Evolutionary conservation across 2,888 invertebrate genomes (phyloP).

Genomic region (Drosophila subquinaria): DNA sequence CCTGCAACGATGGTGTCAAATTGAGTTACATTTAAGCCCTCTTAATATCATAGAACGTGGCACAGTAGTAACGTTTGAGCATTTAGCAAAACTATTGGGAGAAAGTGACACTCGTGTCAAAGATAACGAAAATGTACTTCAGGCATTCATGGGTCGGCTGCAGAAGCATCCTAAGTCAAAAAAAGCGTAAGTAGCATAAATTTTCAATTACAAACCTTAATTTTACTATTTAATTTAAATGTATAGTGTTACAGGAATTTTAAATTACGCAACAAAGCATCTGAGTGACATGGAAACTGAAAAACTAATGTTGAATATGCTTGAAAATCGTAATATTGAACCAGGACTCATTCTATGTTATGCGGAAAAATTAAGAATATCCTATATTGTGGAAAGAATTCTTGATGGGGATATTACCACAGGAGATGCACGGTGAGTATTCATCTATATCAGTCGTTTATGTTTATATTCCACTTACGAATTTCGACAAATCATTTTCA

Average conservation of each 20-base stretch:
- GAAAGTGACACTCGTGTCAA: conserved; percentile 19
- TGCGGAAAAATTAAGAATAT: neutral
- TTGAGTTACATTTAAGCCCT: conserved; percentile 42
- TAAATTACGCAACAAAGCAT: conserved; percentile 42
- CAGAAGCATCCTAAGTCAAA: conserved; percentile 4
- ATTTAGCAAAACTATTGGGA: conserved; percentile 24
- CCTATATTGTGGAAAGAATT: conserved; percentile 58
- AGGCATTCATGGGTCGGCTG: conserved; percentile 26
- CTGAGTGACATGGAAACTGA: conserved; percentile 34
- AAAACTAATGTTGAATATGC: conserved; percentile 16
- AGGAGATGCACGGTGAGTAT: conserved; percentile 76
- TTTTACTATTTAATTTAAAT: neutral
- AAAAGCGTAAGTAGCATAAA: conserved; percentile 35
- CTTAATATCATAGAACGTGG: conserved; percentile 65
- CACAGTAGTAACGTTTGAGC: conserved; percentile 44
- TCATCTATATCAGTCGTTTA: neutral
- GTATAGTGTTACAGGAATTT: conserved; percentile 27
- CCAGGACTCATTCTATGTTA: neutral
- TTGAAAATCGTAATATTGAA: neutral
- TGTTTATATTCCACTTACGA: too few relatives aligned
- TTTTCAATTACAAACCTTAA: neutral
- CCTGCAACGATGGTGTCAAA: conserved; percentile 44
- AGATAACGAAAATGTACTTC: conserved; percentile 41
- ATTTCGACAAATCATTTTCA: too few relatives aligned
- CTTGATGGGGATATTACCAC: conserved; percentile 65